Base-by-base conservation (phyloP, 2,113 vertebrate species). In the Oxygymnocypris stewartii region DNA sequence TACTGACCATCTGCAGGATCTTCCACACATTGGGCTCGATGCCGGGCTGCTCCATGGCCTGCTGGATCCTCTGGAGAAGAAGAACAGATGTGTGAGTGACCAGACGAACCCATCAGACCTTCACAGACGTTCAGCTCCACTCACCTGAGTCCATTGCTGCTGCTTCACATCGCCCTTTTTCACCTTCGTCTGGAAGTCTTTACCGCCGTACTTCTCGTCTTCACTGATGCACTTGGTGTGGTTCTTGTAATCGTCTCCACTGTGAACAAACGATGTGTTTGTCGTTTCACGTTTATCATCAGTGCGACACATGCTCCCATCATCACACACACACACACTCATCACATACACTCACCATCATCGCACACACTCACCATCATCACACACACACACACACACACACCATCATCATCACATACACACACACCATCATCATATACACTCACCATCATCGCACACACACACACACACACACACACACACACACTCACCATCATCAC, bases 201-300 rank as follows among this genome's bases (percentile, higher is more conserved):
- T 99, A 20, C 98, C 98, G 14, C 98, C 98, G 0, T 99, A 99
- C 85, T 99, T 99, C 93, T 99, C 96, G 79, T 98, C 96, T 89
- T 99, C 98, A 12, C 94, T 97, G 71, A 99, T 88, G 0, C 98
- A 99, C 74, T 93, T 97, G 67, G n/a, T n/a, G n/a, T n/a, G n/a
- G n/a, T 89, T 92, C 89, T 96, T 98, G 87, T 99, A 99, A 89
- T 97, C 96, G 0, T 97, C 93, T 0, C 96, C 97, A 95, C 98
- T 99, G 86, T 54, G 18, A 10, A n/a, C 4, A 16, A 20, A 51
- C 35, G 51, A n/a, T n/a, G n/a, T n/a, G n/a, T n/a, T n/a, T n/a
- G n/a, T n/a, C 8, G 7, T 16, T 20, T 14, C 25, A 42, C 28
- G 3, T 49, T 57, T 49, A 80, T 0, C 0, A 18, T 12, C 76